These are phyloP conservation scores for Corvus hawaiiensis DNA, from an alignment of 2,113 vertebrate genomes.

Conservation along the genomic window DNA sequence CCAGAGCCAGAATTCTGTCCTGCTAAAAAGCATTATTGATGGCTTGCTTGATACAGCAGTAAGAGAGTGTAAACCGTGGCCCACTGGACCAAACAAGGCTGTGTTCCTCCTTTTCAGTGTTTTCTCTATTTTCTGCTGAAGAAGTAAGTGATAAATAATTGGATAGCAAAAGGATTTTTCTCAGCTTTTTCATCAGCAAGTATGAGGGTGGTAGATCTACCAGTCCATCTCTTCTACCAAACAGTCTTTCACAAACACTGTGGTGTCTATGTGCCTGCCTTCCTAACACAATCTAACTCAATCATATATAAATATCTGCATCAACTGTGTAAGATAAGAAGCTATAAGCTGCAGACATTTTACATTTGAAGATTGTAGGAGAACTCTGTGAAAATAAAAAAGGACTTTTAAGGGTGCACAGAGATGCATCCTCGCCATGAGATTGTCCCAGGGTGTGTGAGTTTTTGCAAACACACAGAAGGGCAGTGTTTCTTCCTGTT, in stretches of 20 bases:
- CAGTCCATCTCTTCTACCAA: not conserved
- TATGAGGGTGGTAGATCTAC: not conserved
- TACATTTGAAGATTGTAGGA: not conserved
- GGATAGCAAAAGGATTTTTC: not conserved
- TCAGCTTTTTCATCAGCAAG: not conserved
- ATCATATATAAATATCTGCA: not conserved
- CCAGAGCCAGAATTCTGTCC: not conserved
- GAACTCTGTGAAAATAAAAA: not conserved
- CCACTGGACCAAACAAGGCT: not conserved
- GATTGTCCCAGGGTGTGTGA: fast-evolving
- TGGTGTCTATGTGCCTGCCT: not conserved
- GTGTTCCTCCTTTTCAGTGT: not conserved
- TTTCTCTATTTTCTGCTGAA: not conserved
- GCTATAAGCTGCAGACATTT: not conserved
- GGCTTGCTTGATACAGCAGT: not conserved
- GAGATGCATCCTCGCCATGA: not conserved
- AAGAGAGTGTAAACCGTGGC: not conserved
- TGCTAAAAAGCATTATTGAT: not conserved
- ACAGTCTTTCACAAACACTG: not conserved
- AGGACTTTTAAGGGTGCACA: not conserved
- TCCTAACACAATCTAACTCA: not conserved
- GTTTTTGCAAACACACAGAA: not conserved
- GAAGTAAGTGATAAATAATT: not conserved
- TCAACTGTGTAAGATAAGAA: not conserved
- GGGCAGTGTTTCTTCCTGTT: not conserved